Evolutionary conservation across 2,888 invertebrate genomes (phyloP).

Genomic region (Polymixis lichenea): DNA sequence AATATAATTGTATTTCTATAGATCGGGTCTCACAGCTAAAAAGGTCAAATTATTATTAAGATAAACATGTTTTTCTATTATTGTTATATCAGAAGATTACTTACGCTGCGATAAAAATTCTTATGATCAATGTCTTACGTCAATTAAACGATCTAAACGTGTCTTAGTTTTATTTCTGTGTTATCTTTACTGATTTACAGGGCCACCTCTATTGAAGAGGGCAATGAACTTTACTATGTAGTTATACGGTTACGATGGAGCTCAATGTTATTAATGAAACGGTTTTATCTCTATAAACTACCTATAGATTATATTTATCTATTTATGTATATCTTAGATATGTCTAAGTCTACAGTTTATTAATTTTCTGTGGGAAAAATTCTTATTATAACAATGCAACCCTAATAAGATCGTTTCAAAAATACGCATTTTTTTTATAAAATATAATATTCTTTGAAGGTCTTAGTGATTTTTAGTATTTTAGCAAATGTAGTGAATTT

Average conservation of each 20-base stretch:
- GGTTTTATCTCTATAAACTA: conserved; percentile 7
- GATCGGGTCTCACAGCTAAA: neutral
- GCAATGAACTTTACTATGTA: conserved; percentile 26
- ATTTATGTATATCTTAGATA: neutral
- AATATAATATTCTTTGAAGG: neutral
- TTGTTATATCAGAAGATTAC: conserved; percentile 4
- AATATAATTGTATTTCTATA: neutral
- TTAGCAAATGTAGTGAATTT: neutral
- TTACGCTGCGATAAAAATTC: neutral
- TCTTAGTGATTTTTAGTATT: neutral
- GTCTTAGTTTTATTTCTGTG: neutral
- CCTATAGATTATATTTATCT: neutral
- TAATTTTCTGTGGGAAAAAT: neutral
- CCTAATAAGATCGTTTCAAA: neutral
- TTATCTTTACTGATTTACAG: conserved; percentile 12
- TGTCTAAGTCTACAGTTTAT: neutral
- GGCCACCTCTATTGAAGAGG: conserved; percentile 14
- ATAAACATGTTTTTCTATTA: conserved; percentile 25
- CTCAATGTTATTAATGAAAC: conserved; percentile 12
- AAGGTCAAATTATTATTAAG: conserved; percentile 17
- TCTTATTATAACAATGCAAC: neutral
- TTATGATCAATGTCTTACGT: conserved; percentile 9
- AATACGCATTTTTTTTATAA: neutral
- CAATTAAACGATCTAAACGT: neutral
- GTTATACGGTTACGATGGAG: neutral